Conservation (phyloP, 2,113 vertebrate genomes). For the Lepisosteus osseus region DNA sequence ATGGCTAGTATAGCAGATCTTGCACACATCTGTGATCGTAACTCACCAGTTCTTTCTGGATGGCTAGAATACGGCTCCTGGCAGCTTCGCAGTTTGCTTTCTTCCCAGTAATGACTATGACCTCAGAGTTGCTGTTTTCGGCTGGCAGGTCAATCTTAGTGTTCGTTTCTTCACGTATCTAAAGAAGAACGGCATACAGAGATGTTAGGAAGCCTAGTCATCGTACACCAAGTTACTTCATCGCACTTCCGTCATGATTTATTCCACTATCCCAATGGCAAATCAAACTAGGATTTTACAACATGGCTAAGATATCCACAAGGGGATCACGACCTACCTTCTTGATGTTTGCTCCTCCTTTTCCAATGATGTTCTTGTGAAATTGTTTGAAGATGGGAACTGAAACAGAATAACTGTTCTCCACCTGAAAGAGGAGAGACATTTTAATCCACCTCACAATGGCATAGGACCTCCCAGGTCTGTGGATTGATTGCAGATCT, state of each 20-base stretch:
- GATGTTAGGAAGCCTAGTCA: not conserved
- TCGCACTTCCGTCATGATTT: too few species aligned
- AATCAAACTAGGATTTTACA: too few species aligned
- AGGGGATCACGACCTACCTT: conserved; percentile 67
- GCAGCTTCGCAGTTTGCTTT: conserved; percentile 92
- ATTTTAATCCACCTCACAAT: not conserved
- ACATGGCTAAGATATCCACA: not conserved
- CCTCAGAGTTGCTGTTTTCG: conserved; percentile 96
- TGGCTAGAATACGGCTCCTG: conserved; percentile 84
- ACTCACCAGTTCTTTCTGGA: conserved; percentile 93
- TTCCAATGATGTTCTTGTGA: conserved; percentile 98
- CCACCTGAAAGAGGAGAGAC: conserved; percentile 68
- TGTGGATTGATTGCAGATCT: too few species aligned
- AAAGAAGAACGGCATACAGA: not conserved
- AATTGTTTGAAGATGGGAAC: conserved; percentile 99
- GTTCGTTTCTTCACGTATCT: conserved; percentile 98
- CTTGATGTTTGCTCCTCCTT: conserved; percentile 97
- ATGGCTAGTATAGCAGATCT: not conserved
- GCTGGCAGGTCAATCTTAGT: conserved; percentile 97
- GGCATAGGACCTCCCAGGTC: too few species aligned
- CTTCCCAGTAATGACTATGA: conserved; percentile 97
- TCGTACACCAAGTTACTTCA: too few species aligned
- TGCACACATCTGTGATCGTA: not conserved
- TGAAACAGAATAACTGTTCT: conserved; percentile 92
- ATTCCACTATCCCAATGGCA: too few species aligned